Evolutionary conservation across 2,797 vertebrate species (phyloP), one percentile per base, ranked within the genome.

Genomic region (Pantherophis alleghaniensis): DNA sequence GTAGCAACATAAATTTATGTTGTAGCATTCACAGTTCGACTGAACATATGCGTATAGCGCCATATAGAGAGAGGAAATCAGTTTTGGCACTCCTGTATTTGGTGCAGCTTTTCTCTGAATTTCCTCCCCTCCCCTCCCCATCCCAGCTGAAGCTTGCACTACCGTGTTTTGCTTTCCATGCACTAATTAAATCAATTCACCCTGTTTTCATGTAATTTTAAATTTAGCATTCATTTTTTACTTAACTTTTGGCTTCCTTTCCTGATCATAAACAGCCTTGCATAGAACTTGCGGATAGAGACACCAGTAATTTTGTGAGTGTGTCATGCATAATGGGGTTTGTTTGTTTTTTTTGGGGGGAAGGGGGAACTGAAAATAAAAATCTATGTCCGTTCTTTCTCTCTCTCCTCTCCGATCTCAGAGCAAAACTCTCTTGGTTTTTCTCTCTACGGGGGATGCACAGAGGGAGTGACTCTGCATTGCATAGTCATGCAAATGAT

Each of bases 141-240:
- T 96, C 96, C 96, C 96, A 96, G 96, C 96, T 97, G 96, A 95
- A 96, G 97, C 96, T 97, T 96, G 96, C 95, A 94, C 94, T 95
- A 94, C 96, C 96, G 86, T 95, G 37, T 96, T 96, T 97, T 95
- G 96, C 96, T 98, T 97, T 96, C 96, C 97, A 97, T 97, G 97
- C 97, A 97, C 97, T 98, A 98, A 98, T 98, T 98, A 98, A 98
- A 98, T 98, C 97, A 97, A 97, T 98, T 97, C 96, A 97, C 96
- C 97, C 96, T 96, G 94, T 97, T 98, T 98, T 97, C 51, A 97
- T 98, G 97, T 98, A 98, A 98, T 98, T 98, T 98, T 98, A 98
- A 97, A 98, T 98, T 98, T 98, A 97, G 97, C 97, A 98, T 98
- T 98, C 98, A 98, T 98, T 98, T 98, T 98, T 97, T 97, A 97